Evolutionary conservation across 2,797 vertebrate species (phyloP).

Genomic region (Alfaro cultratus): DNA sequence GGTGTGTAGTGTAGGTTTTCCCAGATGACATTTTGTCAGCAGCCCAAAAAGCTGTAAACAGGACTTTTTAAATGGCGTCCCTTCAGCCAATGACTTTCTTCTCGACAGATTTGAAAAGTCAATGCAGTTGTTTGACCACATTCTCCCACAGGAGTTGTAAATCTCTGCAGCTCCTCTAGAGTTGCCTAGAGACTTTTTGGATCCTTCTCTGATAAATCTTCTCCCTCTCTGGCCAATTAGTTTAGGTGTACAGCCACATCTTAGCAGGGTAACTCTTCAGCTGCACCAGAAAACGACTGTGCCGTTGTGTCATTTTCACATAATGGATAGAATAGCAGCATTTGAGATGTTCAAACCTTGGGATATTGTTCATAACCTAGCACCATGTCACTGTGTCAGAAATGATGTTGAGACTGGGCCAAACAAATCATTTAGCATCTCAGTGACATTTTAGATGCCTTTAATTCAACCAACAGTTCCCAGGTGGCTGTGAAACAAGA

Average conservation of each 20-base stretch:
- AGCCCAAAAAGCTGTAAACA: neutral
- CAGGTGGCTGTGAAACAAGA: constrained; percentile 31
- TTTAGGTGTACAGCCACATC: neutral
- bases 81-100: neutral
- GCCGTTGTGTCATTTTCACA: neutral
- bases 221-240: neutral
- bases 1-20: neutral
- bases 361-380: neutral
- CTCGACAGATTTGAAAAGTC: neutral
- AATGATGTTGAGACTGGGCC: constrained; percentile 63
- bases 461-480: constrained; percentile 45
- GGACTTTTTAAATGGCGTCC: neutral
- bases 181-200: neutral
- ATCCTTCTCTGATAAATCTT: neutral
- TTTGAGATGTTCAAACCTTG: neutral
- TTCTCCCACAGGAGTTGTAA: neutral
- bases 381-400: constrained; percentile 15
- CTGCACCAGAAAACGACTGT: neutral
- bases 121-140: neutral
- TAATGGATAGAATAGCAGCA: neutral
- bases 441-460: constrained; percentile 47
- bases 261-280: neutral
- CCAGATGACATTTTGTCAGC: neutral
- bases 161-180: neutral
- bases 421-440: constrained; percentile 59